Percentiles rank a stretch among this genome's conserved stretches.
Conservation (phyloP, 2,797 vertebrate species). For the Acestrorhynchus altus region DNA sequence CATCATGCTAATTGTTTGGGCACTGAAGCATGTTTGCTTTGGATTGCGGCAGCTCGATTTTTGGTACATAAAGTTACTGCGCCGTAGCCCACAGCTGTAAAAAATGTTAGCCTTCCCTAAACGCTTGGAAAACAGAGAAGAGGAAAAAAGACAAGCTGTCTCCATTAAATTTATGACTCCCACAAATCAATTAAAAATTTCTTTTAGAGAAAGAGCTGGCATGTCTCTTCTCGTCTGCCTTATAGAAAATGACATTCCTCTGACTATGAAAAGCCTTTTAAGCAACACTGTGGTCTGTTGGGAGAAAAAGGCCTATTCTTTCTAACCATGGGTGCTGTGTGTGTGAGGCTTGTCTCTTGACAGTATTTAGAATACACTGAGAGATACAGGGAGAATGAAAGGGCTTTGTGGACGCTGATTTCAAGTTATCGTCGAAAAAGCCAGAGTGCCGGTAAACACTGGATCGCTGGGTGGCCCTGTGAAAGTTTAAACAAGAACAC, state of each 20-base stretch:
- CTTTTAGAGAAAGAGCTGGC: constrained; percentile 37
- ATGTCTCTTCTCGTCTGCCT: constrained; percentile 51
- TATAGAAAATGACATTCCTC: constrained; percentile 50
- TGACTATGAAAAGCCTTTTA: constrained; percentile 53
- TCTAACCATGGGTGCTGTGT: constrained; percentile 41
- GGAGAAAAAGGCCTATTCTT: constrained; percentile 50
- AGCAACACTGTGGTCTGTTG: constrained; percentile 58
- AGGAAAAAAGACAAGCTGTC: constrained; percentile 18
- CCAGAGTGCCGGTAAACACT: constrained; percentile 55
- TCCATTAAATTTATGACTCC: constrained; percentile 51
- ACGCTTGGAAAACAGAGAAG: constrained; percentile 6
- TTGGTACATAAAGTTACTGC: constrained; percentile 20
- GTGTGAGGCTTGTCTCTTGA: constrained; percentile 54
- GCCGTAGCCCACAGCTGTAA: constrained; percentile 48
- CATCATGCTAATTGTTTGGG: constrained; percentile 53
- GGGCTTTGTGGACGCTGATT: constrained; percentile 55
- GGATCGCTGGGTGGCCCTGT: constrained; percentile 60
- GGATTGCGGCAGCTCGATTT: constrained; percentile 43
- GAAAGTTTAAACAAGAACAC: constrained; percentile 59
- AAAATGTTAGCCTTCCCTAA: constrained; percentile 44
- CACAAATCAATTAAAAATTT: constrained; percentile 57
- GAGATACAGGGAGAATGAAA: constrained; percentile 60
- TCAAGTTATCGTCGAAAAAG: constrained; percentile 61
- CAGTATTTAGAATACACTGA: constrained; percentile 64
- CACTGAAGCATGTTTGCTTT: constrained; percentile 53